Conservation (phyloP, 2,888 invertebrate genomes). For the Aproaerema taeniolella region DNA sequence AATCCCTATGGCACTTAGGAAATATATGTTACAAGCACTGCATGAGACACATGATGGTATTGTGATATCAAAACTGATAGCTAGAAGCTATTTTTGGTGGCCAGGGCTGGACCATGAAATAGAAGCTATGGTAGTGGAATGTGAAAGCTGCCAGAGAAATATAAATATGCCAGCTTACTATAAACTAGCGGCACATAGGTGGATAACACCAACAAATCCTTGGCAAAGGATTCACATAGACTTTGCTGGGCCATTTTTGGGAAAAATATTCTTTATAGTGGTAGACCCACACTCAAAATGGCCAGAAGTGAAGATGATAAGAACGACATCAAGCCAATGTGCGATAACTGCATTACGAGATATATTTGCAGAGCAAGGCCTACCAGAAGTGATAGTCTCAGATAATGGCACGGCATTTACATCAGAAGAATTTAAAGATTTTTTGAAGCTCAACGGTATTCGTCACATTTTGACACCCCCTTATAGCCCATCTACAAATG, state of each 20-base stretch:
- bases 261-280: conserved; percentile 14
- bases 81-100: conserved; percentile 1
- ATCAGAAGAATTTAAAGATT: conserved; percentile 13
- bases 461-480: conserved; percentile 13
- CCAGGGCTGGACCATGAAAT: background rate
- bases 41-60: background rate
- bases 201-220: conserved; percentile 8
- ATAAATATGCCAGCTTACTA: background rate
- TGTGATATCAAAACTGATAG: background rate
- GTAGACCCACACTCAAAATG: conserved; percentile 16
- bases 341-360: conserved; percentile 6
- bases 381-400: conserved; percentile 12
- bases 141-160: background rate
- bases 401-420: conserved; percentile 18
- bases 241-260: conserved; percentile 14
- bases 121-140: background rate
- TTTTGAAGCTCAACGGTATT: conserved; percentile 11
- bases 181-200: background rate
- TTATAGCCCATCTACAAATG: conserved; percentile 19
- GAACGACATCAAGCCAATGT: background rate
- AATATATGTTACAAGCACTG: background rate
- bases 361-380: conserved; percentile 14
- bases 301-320: conserved; percentile 11
- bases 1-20: background rate
- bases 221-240: conserved; percentile 18